A percentile compares a stretch with the other conserved stretches of the same genome.
Conservation (phyloP, 2,888 invertebrate genomes). For the Hirtodrosophila alboralis region DNA sequence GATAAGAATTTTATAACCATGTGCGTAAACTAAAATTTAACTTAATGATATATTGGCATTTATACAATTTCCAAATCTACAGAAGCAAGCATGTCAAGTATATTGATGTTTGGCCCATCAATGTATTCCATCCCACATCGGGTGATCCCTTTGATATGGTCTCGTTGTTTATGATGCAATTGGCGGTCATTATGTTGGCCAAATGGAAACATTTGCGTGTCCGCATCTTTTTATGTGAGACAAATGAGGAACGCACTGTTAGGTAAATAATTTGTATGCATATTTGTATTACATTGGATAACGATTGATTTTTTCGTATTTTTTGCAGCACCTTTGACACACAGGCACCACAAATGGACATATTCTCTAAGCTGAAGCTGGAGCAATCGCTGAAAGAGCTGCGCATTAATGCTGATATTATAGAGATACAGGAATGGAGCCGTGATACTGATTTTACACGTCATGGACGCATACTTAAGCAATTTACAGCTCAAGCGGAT, state of each 20-base stretch:
- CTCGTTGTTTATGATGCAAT: slow-evolving; percentile 96
- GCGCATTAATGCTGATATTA: slow-evolving; percentile 93
- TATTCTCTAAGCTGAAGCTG: slow-evolving; percentile 84
- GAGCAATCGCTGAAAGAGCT: slow-evolving; percentile 91
- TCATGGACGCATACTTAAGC: slow-evolving; percentile 81
- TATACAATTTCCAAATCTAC: background rate
- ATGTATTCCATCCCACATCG: slow-evolving; percentile 91
- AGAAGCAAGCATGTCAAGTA: slow-evolving; percentile 87
- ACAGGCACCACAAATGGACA: slow-evolving; percentile 79
- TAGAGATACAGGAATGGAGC: slow-evolving; percentile 88
- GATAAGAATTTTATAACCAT: slow-evolving; percentile 91
- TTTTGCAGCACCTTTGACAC: slow-evolving; percentile 78
- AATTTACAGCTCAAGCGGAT: slow-evolving; percentile 82
- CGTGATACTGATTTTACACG: slow-evolving; percentile 85
- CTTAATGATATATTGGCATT: too few relatives aligned
- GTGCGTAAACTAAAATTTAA: slow-evolving; percentile 84
- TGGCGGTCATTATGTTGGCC: slow-evolving; percentile 97
- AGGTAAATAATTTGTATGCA: slow-evolving; percentile 63
- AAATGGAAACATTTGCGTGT: slow-evolving; percentile 94
- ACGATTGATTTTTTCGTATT: background rate
- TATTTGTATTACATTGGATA: background rate
- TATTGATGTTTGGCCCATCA: slow-evolving; percentile 99
- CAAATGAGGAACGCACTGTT: slow-evolving; percentile 73
- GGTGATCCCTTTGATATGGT: slow-evolving; percentile 94
- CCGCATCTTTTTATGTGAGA: slow-evolving; percentile 93